Conservation (phyloP, 1,140 invertebrate genomes). For the Plodia interpunctella region DNA sequence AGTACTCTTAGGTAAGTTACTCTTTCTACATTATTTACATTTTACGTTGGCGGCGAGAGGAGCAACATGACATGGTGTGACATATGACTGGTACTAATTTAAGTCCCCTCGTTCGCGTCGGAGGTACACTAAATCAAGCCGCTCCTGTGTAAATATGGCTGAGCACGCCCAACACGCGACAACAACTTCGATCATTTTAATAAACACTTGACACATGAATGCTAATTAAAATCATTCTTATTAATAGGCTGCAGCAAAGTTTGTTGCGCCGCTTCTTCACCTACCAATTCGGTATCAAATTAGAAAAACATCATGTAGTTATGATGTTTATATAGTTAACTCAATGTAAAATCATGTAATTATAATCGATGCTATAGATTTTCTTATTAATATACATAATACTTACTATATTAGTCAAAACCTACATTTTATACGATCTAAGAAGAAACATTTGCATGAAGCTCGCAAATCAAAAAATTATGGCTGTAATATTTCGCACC, state of each 20-base stretch:
- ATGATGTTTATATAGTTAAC: no score
- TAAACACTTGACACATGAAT: constrained; percentile 47
- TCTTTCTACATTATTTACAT: neutral
- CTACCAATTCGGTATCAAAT: no score
- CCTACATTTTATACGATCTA: no score
- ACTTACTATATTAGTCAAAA: no score
- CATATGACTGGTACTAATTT: constrained; percentile 65
- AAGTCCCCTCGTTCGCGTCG: constrained; percentile 47
- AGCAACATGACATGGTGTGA: constrained; percentile 64
- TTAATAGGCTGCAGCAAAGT: no score
- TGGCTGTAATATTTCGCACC: neutral
- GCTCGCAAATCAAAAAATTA: neutral
- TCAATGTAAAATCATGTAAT: no score
- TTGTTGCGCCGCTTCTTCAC: no score
- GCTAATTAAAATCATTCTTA: no score
- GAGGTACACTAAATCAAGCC: constrained; percentile 59
- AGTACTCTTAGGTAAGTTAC: no score
- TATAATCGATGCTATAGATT: no score
- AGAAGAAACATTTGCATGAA: neutral
- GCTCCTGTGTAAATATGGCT: constrained; percentile 55
- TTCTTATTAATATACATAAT: no score
- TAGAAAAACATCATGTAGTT: no score
- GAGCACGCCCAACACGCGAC: constrained; percentile 48
- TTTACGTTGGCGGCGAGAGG: constrained; percentile 24
- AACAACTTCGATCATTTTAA: constrained; percentile 46